phyloP scores from a whole-genome alignment of 2,888 invertebrate species.

The Trimorus sp. region DNA sequence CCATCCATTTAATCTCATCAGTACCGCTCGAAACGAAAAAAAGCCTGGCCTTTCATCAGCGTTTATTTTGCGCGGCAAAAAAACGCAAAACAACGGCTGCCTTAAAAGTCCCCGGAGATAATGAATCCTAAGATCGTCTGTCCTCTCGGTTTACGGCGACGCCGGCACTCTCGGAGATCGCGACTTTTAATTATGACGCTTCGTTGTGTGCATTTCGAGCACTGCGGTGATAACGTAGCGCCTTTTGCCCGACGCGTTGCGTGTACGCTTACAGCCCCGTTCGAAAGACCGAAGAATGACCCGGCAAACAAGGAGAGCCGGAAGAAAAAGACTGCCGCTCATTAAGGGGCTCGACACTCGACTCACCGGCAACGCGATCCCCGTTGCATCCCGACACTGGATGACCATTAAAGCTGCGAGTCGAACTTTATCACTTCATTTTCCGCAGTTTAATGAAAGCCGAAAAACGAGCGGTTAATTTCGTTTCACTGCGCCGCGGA shows the following conservation, averaged over 20 bases:
- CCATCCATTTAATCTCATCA: too few relatives aligned
- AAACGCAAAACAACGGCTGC: too few relatives aligned
- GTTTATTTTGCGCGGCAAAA: too few relatives aligned
- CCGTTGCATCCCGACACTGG: conserved; percentile 43
- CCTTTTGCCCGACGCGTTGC: conserved; percentile 23
- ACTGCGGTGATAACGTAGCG: conserved; percentile 73
- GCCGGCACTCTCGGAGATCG: conserved; percentile 56
- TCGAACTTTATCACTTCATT: conserved; percentile 54
- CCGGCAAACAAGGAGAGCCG: conserved; percentile 45
- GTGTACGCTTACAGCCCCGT: conserved; percentile 27
- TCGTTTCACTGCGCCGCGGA: conserved; percentile 1
- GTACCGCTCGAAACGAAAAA: too few relatives aligned
- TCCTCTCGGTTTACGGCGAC: conserved; percentile 16
- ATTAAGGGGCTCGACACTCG: conserved; percentile 59
- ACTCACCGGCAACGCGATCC: conserved; percentile 44
- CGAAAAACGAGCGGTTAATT: conserved; percentile 41
- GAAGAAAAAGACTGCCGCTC: conserved; percentile 59
- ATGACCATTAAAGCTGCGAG: conserved; percentile 57
- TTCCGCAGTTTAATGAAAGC: conserved; percentile 34
- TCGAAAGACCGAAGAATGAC: conserved; percentile 55
- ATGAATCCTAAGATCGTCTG: conserved; percentile 22
- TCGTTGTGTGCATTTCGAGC: conserved; percentile 71
- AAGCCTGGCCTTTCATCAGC: too few relatives aligned
- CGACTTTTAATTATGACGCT: conserved; percentile 76
- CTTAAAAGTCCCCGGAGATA: conserved; percentile 1